These are phyloP conservation scores for Indri indri DNA, from an alignment of 2,113 vertebrate species.

Conservation along the genomic window DNA sequence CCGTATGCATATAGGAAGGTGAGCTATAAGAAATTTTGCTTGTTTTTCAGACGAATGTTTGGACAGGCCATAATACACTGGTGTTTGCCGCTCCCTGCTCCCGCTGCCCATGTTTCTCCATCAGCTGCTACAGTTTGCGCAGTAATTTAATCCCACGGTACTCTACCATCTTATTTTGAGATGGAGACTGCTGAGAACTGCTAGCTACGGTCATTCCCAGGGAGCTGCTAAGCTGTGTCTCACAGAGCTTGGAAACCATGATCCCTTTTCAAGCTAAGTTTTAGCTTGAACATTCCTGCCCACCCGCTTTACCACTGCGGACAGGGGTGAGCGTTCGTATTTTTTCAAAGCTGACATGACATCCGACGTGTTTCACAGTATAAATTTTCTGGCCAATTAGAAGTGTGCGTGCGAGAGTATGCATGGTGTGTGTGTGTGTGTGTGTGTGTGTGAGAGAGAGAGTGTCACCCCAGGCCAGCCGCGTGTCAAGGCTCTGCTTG, in stretches of 20 bases:
- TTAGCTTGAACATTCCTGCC: not conserved
- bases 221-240: not conserved
- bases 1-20: not conserved
- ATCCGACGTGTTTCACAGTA: not conserved
- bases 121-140: accelerated
- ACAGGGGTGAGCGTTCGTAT: too few species aligned
- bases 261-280: not conserved
- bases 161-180: not conserved
- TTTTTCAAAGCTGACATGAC: not conserved
- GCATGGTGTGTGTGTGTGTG: not conserved
- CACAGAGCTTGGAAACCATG: not conserved
- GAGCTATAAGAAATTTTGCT: not conserved
- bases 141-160: accelerated
- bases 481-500: not conserved
- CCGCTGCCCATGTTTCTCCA: accelerated
- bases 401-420: not conserved
- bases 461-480: not conserved
- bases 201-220: not conserved
- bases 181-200: not conserved
- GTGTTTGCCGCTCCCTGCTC: not conserved
- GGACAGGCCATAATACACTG: too few species aligned
- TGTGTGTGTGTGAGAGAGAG: not conserved
- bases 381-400: not conserved
- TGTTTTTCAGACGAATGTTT: not conserved
- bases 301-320: not conserved